Evolutionary conservation across 2,797 vertebrate species (phyloP), one percentile per base, ranked within the genome.

Genomic region (Onychomys torridus): DNA sequence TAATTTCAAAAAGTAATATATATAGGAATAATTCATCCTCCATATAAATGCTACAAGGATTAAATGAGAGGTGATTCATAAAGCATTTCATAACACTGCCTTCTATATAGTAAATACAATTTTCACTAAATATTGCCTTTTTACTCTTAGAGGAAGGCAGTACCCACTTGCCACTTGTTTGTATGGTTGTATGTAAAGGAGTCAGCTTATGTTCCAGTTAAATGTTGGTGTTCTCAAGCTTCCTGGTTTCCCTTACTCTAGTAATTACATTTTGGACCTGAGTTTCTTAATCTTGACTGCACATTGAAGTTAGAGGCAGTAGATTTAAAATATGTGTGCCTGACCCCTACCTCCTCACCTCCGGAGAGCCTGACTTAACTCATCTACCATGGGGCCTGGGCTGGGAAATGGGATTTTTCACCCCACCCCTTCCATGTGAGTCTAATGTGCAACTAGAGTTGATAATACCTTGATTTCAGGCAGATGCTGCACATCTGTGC

Each of bases 401-500:
- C 37, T 63, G 21, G 75, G 14, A 52, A 89, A 81, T 88, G 55
- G 57, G 5, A 90, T n/a, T 85, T 96, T 95, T 92, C 49, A 49
- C 78, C 91, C 75, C 34, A 87, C 29, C 73, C 43, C 40, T 17
- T 83, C 43, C 65, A 89, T 55, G 52, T 87, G n/a, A 90, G 91
- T 87, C 83, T 89, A 86, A 89, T 84, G 25, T 71, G 34, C 40
- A 85, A 23, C 13, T 29, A 43, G 12, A 81, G 17, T 49, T 89
- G 63, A 95, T 32, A 89, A 94, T 55, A 12, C 57, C 37, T 91
- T 95, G 61, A 91, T 94, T 94, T 81, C 90, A 91, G 71, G 65
- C 59, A 96, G 59, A 93, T 97, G 93, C 65, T 93, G 37, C 46
- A 91, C 59, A 88, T 97, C 76, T 93, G 91, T 91, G 89, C 83